Evolutionary conservation across 1,140 invertebrate genomes (phyloP), one percentile per base, ranked within the genome.

Genomic region (Hycleus phaleratus): DNA sequence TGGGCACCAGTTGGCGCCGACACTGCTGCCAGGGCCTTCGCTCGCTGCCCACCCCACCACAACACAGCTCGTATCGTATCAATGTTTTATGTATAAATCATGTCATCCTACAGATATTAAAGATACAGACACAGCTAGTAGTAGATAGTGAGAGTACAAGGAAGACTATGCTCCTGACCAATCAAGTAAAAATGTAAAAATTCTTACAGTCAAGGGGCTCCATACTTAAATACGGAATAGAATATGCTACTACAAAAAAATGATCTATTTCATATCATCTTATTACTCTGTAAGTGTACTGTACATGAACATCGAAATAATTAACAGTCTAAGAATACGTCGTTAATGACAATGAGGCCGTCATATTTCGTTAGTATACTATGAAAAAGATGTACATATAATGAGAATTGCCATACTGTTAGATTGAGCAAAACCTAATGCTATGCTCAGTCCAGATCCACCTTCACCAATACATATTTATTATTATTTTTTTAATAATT

Each of bases 1-100:
- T 69, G 69, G 62, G 38, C 59, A 47, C 46, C 42, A 52, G 57
- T 44, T 52, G 60, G 56, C 51, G 55, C 49, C 58, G 43, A 49
- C 46, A 51, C 58, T 62, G 61, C 64, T 64, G 58, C 61, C 66
- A 68, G 66, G 68, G 68, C 66, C 66, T 69, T 69, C 64, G 66
- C 60, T 68, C 64, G 64, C 60, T 68, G 66, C 62, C 60, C 61
- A 59, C 55, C 60, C 60, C 63, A 56, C 56, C 65, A 64, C 57
- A 61, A 61, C 64, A 58, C 62, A 61, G 58, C 64, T 62, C 56
- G 49, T 57, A 60, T 62, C 56, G 61, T 66, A 63, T 65, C 59
- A 65, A 67, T 61, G 57, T 63, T 67, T 61, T 59, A 59, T 46
- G 60, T 62, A 61, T 49, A 64, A 67, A 54, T 59, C 45, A 56